Base-by-base conservation (phyloP, 2,113 vertebrate genomes). In the Prionailurus viverrinus region DNA sequence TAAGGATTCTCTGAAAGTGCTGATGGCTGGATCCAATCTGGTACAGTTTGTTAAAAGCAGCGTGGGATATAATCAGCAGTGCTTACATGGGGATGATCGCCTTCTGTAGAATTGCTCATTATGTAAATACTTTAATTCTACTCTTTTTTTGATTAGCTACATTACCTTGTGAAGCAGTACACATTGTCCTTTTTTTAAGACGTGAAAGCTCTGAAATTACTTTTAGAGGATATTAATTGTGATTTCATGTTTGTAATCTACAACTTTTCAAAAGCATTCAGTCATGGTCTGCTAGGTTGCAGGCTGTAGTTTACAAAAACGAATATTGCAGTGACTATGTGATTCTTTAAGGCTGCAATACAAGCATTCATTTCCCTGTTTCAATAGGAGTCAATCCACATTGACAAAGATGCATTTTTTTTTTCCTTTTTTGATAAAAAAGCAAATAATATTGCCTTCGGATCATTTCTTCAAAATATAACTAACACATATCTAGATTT, bases 111-210 rank as follows among this genome's bases (percentile, higher is more conserved):
- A 99, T 99, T 98, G 99, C 99, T 99, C 99, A 99, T 99, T 99
- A 99, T 99, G 99, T 99, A 99, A 99, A 99, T 99, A 99, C 99
- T 98, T 99, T 99, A 98, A 99, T 99, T 99, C 99, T 98, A 98
- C 98, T 99, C 98, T 98, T 99, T 98, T 98, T 99, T 98, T 98
- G 98, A 99, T 99, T 99, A 99, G 98, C 99, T 99, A 98, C 99
- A 99, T 99, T 99, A 99, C 99, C 98, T 99, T 99, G 99, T 99
- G 99, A 99, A 99, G 99, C 99, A 99, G 99, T 99, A 99, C 99
- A 99, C 99, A 99, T 99, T 99, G 98, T 99, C 98, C 98, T 99
- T 99, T 99, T 97, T 98, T 99, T 98, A 99, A 99, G 98, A 98
- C 91, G 98, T 99, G 98, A 98, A 99, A 98, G 98, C 98, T 99